Evolutionary conservation across 2,113 vertebrate species (phyloP).

Genomic region (Mohoua ochrocephala): DNA sequence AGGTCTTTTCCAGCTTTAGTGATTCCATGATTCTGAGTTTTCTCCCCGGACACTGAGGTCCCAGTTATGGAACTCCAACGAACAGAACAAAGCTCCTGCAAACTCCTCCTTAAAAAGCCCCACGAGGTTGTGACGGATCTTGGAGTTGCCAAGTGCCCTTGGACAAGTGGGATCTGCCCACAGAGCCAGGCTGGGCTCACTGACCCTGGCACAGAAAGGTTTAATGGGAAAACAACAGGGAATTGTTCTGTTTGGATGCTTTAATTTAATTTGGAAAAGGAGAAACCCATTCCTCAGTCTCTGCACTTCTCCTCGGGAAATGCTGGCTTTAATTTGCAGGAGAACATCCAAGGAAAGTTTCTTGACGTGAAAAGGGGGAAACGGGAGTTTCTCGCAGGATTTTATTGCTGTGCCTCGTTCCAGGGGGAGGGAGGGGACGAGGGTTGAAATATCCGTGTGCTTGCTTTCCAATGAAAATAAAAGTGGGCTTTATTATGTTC

Average conservation of each 20-base stretch:
- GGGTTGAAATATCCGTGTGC: not conserved
- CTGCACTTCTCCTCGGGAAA: not conserved
- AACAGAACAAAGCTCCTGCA: not conserved
- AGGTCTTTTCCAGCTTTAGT: not conserved
- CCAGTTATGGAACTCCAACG: rapidly evolving
- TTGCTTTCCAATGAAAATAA: not conserved
- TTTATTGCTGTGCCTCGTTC: not conserved
- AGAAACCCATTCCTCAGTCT: not conserved
- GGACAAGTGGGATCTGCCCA: not conserved
- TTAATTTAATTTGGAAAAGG: not conserved
- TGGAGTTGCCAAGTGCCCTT: not conserved
- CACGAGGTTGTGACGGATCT: not conserved
- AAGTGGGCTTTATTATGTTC: not conserved
- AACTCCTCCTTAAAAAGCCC: not conserved
- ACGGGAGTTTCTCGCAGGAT: not conserved
- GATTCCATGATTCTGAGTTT: not conserved
- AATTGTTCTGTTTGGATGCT: not conserved
- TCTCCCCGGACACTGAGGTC: rapidly evolving
- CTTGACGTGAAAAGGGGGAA: rapidly evolving
- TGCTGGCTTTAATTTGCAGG: not conserved
- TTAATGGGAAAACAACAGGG: rapidly evolving
- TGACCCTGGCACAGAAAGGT: not conserved
- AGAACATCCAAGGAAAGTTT: not conserved
- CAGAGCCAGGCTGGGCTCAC: not conserved
- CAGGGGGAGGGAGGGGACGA: not conserved